These are phyloP conservation scores for Sebastes diaconus DNA, from an alignment of 2,797 vertebrate genomes.

Conservation along the genomic window DNA sequence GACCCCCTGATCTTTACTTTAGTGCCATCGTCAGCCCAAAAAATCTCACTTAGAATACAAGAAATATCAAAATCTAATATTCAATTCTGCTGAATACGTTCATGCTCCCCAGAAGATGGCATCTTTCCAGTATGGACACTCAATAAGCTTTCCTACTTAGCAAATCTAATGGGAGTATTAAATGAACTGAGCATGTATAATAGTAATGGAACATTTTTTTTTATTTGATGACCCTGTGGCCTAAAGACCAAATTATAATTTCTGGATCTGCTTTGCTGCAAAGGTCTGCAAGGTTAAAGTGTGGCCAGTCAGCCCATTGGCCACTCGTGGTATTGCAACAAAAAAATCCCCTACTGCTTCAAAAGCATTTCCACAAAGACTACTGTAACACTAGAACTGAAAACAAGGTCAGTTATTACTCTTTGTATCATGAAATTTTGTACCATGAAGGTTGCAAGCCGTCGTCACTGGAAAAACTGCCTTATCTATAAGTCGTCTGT, in stretches of 20 bases:
- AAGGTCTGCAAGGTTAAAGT: not conserved
- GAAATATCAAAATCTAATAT: not conserved
- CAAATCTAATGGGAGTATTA: not conserved
- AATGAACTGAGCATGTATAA: not conserved
- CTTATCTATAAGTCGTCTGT: accelerated
- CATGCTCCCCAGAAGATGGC: not conserved
- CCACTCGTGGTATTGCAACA: not conserved
- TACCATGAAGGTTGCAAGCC: not conserved
- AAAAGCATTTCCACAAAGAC: not conserved
- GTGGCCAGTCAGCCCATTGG: not conserved
- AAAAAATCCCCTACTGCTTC: not conserved
- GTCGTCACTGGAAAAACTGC: too few species aligned
- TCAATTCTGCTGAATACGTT: not conserved
- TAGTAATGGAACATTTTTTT: not conserved
- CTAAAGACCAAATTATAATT: not conserved
- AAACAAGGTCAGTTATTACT: not conserved
- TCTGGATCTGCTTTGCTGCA: not conserved
- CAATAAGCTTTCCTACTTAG: not conserved
- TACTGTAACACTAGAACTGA: not conserved
- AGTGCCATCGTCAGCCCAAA: not conserved
- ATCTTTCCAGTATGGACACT: not conserved
- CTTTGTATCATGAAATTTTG: not conserved
- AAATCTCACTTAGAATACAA: not conserved
- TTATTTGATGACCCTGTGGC: not conserved
- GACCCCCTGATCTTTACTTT: not conserved